Base-by-base conservation (phyloP, 2,888 invertebrate genomes). In the Eupsilia transversa region DNA sequence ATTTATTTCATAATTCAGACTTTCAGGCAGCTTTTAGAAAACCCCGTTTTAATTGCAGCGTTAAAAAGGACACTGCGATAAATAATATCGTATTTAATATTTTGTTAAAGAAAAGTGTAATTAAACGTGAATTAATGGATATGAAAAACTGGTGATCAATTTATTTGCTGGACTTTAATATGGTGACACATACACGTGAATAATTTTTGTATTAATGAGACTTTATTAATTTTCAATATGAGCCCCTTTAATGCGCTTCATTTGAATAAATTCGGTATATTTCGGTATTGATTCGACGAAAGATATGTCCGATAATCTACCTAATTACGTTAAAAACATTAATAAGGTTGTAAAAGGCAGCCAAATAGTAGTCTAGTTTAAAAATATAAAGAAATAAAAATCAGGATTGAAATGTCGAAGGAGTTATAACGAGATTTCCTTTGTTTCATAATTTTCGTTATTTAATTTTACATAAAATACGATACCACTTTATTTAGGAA, bases 91-190 rank as follows among this genome's bases (percentile, higher is more conserved):
- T 52, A 38, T 12, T 72, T 49, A 57, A 35, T 49, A 78, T 33
- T 70, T 23, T 57, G 23, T 3, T 23, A 35, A 57, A 41, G 17
- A 72, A 38, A 33, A 49, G 46, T 57, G 38, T 4, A 49, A 49
- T 41, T 41, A 12, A 57, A 27, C 14, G n/a, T 14, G 23, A 57
- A 75, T 59, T 41, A 59, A 73, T 60, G 38, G 23, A 46, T 54
- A 38, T 54, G 43, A 46, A 79, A 72, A 46, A 52, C 35, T 3
- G 43, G 38, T 54, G 38, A 73, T 60, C 43, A 73, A 60, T 76
- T 80, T 38, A 76, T 54, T 46, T 0, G 33, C 35, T 54, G 30
- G n/a, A 27, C 30, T 60, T n/a, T n/a, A 43, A 30, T 59, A 52
- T 33, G 14, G 14, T 41, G 41, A 43, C 43, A 54, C 14, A 6